Evolutionary conservation across 92 coral and sea anemone species (phyloP).

Genomic region (Micromussa lordhowensis): DNA sequence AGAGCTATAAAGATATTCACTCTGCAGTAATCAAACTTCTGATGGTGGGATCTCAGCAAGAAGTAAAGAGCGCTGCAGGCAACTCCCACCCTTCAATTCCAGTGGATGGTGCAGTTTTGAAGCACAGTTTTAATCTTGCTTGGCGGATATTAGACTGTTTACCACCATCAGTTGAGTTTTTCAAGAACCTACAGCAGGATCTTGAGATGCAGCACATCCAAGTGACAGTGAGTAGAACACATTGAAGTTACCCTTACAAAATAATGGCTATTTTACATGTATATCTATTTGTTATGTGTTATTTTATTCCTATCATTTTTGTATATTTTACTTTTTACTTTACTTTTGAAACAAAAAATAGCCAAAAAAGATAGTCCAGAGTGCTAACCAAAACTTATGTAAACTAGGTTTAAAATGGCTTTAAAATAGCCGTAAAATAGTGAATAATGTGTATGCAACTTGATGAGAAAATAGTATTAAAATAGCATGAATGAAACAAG

Average conservation of each 20-base stretch:
- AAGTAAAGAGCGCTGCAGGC: conserved; percentile 52
- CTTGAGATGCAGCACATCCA: conserved; percentile 48
- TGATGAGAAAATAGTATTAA: no score
- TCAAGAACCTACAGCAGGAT: conserved; percentile 54
- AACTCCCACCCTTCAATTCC: conserved; percentile 51
- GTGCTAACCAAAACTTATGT: no score
- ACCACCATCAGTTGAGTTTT: conserved; percentile 79
- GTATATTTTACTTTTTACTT: no score
- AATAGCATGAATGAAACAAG: no score
- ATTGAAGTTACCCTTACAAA: background rate
- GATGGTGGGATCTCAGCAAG: conserved; percentile 84
- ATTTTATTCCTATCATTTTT: no score
- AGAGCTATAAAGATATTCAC: conserved; percentile 72
- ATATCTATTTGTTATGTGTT: no score
- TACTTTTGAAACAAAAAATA: no score
- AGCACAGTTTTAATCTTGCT: conserved; percentile 81
- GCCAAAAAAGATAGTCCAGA: no score
- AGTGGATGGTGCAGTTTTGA: conserved; percentile 82
- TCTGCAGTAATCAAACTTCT: conserved; percentile 69
- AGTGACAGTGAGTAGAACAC: conserved; percentile 15
- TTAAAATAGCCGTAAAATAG: no score
- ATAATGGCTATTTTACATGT: no score
- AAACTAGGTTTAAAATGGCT: no score
- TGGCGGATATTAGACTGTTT: conserved; percentile 87
- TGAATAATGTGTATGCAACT: no score